Evolutionary conservation across 2,888 invertebrate genomes (phyloP).

Genomic region (Girardia tigrina): DNA sequence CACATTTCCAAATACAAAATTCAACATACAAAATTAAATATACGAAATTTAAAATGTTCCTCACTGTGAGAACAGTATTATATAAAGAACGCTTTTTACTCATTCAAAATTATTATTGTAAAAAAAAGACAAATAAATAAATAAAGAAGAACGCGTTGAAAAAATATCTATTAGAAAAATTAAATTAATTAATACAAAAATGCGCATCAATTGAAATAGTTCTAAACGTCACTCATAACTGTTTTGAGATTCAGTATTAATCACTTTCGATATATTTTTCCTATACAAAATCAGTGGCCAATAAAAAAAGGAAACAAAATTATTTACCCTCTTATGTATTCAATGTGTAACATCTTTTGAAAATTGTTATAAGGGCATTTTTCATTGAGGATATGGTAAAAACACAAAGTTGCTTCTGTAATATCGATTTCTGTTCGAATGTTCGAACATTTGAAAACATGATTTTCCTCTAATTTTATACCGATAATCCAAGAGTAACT

Average conservation of each 20-base stretch:
- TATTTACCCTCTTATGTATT: neutral
- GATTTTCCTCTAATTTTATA: neutral
- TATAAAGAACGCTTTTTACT: no score
- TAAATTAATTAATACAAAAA: neutral
- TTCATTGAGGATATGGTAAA: neutral
- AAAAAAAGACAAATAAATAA: no score
- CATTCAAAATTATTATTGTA: no score
- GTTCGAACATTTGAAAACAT: neutral
- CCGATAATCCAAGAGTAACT: neutral
- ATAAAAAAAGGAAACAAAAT: neutral
- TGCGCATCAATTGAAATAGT: neutral
- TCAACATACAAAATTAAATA: no score
- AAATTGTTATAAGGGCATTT: neutral
- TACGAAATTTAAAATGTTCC: no score
- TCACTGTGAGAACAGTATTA: no score
- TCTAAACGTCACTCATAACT: neutral
- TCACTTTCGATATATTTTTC: neutral
- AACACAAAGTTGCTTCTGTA: neutral
- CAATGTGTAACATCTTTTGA: constrained; percentile 11
- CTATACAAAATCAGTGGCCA: neutral
- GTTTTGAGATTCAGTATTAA: neutral
- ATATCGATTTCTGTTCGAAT: neutral
- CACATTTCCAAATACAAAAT: no score
- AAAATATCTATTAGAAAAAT: neutral
- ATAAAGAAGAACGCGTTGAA: no score